A percentile compares a stretch with the other conserved stretches of the same genome.
Conservation (phyloP, 2,113 vertebrate genomes). For the Mesitornis unicolor region DNA sequence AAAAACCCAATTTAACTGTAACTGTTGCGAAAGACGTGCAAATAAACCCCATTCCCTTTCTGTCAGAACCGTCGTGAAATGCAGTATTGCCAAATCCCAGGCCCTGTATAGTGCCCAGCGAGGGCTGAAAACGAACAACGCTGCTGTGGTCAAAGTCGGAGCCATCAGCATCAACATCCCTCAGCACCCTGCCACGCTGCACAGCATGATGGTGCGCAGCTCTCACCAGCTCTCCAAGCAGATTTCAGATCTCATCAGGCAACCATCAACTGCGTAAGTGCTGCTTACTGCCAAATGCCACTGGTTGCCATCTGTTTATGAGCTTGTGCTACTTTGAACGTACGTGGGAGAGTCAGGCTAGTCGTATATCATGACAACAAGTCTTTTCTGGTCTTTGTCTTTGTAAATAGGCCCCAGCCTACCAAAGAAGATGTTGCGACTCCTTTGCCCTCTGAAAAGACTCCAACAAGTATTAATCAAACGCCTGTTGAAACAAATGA, state of each 20-base stretch:
- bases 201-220: constrained; percentile 99
- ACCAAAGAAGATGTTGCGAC: constrained; percentile 89
- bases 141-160: constrained; percentile 93
- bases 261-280: constrained; percentile 87
- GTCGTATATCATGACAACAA: background rate
- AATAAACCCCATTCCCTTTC: background rate
- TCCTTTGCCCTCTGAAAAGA: constrained; percentile 88
- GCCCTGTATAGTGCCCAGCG: constrained; percentile 96
- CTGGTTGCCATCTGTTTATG: too few species aligned
- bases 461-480: constrained; percentile 90
- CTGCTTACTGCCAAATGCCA: background rate
- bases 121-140: constrained; percentile 92
- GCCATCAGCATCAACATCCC: constrained; percentile 98
- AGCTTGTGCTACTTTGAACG: background rate
- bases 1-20: background rate
- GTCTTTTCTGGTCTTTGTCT: background rate
- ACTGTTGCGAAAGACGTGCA: rapidly evolving
- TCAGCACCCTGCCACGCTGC: constrained; percentile 94
- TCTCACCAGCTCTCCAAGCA: constrained; percentile 99
- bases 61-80: constrained; percentile 97
- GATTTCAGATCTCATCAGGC: constrained; percentile 97
- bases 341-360: background rate
- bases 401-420: constrained; percentile 78
- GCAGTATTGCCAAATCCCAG: constrained; percentile 97
- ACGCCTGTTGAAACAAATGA: constrained; percentile 94